Percentiles rank a stretch among this genome's conserved stretches.
Evolutionary conservation across 2,113 vertebrate genomes (phyloP).

Genomic region (Nycticebus coucang): DNA sequence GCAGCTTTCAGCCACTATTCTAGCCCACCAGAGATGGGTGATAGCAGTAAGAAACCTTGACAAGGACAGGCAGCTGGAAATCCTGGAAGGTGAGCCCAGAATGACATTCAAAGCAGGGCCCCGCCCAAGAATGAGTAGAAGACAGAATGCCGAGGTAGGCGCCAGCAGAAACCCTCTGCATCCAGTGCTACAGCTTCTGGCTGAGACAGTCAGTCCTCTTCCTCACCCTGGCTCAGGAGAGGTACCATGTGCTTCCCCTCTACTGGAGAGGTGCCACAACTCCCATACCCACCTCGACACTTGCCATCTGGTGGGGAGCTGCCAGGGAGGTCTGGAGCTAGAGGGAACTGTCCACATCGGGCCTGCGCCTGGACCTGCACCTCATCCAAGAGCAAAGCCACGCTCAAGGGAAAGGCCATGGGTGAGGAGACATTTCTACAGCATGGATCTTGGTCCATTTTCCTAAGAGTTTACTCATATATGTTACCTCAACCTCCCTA

Average conservation of each 20-base stretch:
- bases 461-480: not conserved
- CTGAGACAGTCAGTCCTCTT: no score
- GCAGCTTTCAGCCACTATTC: not conserved
- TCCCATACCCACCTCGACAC: not conserved
- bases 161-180: no score
- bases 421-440: not conserved
- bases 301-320: not conserved
- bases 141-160: rapidly evolving
- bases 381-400: not conserved
- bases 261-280: not conserved
- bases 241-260: rapidly evolving
- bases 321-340: not conserved
- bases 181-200: not conserved
- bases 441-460: not conserved
- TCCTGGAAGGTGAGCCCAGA: not conserved
- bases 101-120: not conserved
- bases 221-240: not conserved
- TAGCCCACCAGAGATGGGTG: not conserved
- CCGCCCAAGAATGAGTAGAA: not conserved
- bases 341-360: not conserved
- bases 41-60: not conserved
- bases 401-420: not conserved
- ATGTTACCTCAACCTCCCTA: not conserved
- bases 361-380: no score
- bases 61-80: not conserved